Evolutionary conservation across 2,888 invertebrate species (phyloP).

Genomic region (Tinea semifulvella): DNA sequence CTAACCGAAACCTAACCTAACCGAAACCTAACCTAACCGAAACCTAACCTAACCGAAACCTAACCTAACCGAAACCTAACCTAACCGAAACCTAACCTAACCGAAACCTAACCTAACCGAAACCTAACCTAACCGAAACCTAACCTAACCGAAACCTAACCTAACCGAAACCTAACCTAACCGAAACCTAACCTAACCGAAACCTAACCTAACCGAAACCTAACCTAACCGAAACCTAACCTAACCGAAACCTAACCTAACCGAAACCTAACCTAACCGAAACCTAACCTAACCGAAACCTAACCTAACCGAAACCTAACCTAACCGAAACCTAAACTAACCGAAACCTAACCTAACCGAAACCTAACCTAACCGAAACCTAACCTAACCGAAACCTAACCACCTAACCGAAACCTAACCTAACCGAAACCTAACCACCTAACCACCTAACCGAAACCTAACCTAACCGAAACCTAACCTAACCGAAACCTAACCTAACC

Average conservation of each 20-base stretch:
- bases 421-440: constrained; percentile 18
- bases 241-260: constrained; percentile 18
- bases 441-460: constrained; percentile 17
- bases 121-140: constrained; percentile 18
- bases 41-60: constrained; percentile 18
- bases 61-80: constrained; percentile 18
- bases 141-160: constrained; percentile 18
- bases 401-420: constrained; percentile 18
- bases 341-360: constrained; percentile 18
- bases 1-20: constrained; percentile 18
- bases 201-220: constrained; percentile 18
- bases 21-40: constrained; percentile 18
- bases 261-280: constrained; percentile 17
- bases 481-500: constrained; percentile 18
- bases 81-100: constrained; percentile 18
- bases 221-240: constrained; percentile 19
- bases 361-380: constrained; percentile 18
- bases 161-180: constrained; percentile 19
- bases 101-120: constrained; percentile 18
- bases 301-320: constrained; percentile 18
- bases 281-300: constrained; percentile 19
- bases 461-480: constrained; percentile 18
- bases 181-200: constrained; percentile 18
- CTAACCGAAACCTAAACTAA: constrained; percentile 18
- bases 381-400: constrained; percentile 18